These are phyloP conservation scores for Mormyrus proboscirostris DNA, from an alignment of 2,797 vertebrate species.

Conservation along the genomic window DNA sequence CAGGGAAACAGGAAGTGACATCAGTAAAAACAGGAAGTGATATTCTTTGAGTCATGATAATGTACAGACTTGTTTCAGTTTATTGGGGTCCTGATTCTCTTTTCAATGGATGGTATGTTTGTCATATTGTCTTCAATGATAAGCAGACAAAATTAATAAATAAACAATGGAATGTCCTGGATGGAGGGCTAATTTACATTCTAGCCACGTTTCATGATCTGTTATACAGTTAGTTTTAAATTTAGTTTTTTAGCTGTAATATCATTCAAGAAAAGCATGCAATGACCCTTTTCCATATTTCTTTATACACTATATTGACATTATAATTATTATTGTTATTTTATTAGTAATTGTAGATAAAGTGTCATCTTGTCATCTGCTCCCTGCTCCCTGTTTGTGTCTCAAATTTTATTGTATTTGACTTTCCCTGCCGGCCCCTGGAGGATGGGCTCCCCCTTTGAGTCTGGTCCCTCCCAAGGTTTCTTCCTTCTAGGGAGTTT, in stretches of 20 bases:
- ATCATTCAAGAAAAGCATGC: not conserved
- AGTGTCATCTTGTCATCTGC: too few species aligned
- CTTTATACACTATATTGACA: not conserved
- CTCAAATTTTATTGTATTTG: too few species aligned
- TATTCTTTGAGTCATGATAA: not conserved
- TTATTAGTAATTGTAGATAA: not conserved
- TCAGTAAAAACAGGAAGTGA: not conserved
- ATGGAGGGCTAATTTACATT: not conserved
- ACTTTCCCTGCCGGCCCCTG: too few species aligned
- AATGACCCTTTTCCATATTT: not conserved
- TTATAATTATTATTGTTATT: not conserved
- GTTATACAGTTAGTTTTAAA: not conserved
- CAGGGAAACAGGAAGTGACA: slow-evolving; percentile 2
- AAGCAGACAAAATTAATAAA: not conserved
- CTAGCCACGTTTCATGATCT: not conserved
- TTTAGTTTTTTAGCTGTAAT: not conserved
- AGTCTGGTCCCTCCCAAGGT: too few species aligned
- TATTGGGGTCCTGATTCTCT: not conserved
- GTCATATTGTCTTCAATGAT: not conserved
- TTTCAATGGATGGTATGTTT: not conserved
- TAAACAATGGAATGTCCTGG: not conserved
- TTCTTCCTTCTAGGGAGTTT: too few species aligned
- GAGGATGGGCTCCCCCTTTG: too few species aligned
- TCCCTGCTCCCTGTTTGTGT: too few species aligned
- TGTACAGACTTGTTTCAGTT: not conserved